phyloP scores from a whole-genome alignment of 2,113 vertebrate genomes.

The Boulengeromyrus knoepffleri region DNA sequence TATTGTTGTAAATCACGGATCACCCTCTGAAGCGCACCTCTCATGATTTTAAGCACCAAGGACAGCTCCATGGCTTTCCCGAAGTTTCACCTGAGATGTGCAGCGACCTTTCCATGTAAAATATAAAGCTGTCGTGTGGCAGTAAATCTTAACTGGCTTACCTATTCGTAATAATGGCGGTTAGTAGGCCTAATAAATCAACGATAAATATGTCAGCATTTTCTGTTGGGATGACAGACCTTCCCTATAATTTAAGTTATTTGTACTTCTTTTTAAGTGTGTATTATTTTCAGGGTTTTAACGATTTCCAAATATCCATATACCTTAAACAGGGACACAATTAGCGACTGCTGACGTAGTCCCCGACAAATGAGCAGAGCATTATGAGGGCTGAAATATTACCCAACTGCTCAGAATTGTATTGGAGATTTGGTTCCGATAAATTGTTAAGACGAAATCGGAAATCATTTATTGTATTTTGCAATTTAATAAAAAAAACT shows the following conservation, averaged over 20 bases:
- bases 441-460: not conserved
- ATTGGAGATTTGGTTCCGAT: not conserved
- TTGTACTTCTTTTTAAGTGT: not conserved
- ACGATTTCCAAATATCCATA: not conserved
- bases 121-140: not conserved
- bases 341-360: not conserved
- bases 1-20: not conserved
- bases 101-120: not conserved
- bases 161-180: not conserved
- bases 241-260: not conserved
- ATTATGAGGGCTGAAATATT: not conserved
- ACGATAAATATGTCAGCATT: not conserved
- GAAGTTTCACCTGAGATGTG: constrained; percentile 48
- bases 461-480: not conserved
- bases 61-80: constrained; percentile 36
- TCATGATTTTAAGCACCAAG: constrained; percentile 38
- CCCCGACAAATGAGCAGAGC: not conserved
- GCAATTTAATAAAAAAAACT: not conserved
- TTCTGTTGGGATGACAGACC: not conserved
- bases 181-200: not conserved
- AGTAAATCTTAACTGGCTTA: not conserved
- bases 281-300: not conserved
- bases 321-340: not conserved
- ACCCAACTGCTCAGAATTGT: not conserved
- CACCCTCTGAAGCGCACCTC: not conserved